These are phyloP conservation scores for Achlya flavicornis DNA, from an alignment of 2,888 invertebrate species.

Conservation along the genomic window DNA sequence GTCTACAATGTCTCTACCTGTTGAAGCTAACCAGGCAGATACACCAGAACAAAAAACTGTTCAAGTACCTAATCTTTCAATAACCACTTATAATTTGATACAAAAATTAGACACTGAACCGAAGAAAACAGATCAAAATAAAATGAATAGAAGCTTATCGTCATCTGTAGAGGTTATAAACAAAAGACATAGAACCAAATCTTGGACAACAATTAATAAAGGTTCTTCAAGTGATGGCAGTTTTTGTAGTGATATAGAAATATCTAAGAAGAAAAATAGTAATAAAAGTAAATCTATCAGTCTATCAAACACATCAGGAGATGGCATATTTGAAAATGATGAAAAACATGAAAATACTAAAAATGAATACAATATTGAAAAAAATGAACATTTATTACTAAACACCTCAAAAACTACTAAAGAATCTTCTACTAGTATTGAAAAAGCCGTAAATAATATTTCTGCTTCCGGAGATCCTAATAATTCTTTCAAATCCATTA, in stretches of 20 bases:
- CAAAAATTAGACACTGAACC: constrained; percentile 42
- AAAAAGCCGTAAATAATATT: not conserved
- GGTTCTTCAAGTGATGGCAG: constrained; percentile 34
- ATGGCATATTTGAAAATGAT: constrained; percentile 21
- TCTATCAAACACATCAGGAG: constrained; percentile 28
- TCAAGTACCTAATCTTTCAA: constrained; percentile 37
- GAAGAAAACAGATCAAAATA: constrained; percentile 27
- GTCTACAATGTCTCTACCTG: not conserved
- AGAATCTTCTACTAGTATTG: not conserved
- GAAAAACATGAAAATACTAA: constrained; percentile 9
- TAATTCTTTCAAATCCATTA: not conserved
- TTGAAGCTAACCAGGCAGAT: constrained; percentile 13
- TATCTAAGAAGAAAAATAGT: constrained; percentile 43
- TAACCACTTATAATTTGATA: constrained; percentile 46
- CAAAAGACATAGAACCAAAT: constrained; percentile 65
- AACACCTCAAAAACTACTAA: not conserved
- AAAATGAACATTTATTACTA: not conserved
- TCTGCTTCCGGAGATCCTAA: not conserved
- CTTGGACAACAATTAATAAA: constrained; percentile 53
- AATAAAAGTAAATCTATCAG: constrained; percentile 28
- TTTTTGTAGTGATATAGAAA: constrained; percentile 62
- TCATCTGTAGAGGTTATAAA: constrained; percentile 42
- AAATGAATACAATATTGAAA: not conserved
- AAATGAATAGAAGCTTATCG: constrained; percentile 57
- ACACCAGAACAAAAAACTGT: constrained; percentile 20